These are phyloP conservation scores for Lasioglossum vierecki DNA, from an alignment of 2,888 invertebrate species.

Conservation along the genomic window DNA sequence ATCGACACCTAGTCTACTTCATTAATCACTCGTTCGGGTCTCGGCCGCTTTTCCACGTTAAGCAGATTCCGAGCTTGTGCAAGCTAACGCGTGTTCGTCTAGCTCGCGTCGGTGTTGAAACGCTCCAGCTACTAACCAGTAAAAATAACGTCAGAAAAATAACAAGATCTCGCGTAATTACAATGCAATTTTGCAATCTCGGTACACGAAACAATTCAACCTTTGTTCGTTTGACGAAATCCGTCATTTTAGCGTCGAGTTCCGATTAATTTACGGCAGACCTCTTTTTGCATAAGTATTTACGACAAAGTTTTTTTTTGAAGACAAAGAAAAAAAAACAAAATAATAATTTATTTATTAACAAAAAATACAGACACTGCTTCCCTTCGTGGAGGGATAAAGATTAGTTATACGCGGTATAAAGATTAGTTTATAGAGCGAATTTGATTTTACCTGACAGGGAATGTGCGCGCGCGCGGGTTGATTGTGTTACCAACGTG, in stretches of 20 bases:
- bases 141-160: neutral
- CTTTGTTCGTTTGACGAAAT: too few species aligned
- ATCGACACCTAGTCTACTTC: conserved; percentile 64
- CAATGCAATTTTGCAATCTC: too few species aligned
- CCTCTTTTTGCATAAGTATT: too few species aligned
- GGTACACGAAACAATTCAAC: too few species aligned
- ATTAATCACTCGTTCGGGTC: conserved; percentile 61
- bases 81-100: neutral
- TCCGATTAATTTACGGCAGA: too few species aligned
- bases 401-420: too few species aligned
- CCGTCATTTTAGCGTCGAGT: too few species aligned
- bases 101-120: neutral
- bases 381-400: too few species aligned
- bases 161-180: neutral
- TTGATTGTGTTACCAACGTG: neutral
- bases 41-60: conserved; percentile 1
- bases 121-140: neutral
- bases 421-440: neutral
- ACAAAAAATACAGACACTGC: too few species aligned
- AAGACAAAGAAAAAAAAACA: too few species aligned
- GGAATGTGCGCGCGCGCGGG: neutral
- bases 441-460: neutral
- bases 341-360: too few species aligned
- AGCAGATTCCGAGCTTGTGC: neutral
- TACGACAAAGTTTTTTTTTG: too few species aligned